Evolutionary conservation across 92 coral and sea anemone genomes (phyloP), one percentile per base, ranked within the genome.

Genomic region (Paragorgia papillata): DNA sequence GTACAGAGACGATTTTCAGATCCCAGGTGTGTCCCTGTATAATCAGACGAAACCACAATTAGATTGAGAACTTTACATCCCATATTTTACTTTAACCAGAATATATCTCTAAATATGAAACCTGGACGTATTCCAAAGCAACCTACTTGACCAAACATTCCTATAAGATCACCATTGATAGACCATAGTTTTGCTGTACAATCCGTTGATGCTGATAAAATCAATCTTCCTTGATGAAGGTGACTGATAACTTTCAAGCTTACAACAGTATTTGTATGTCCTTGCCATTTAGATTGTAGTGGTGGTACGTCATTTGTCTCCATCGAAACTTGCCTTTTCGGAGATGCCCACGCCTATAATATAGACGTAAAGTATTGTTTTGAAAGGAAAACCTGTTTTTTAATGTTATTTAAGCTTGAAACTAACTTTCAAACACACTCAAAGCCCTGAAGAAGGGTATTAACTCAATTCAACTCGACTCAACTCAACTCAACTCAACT

Each of bases 141-240:
- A 29, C 22, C 15, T 49, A 92, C 97, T 92, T 92, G 97, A 1
- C 96, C 97, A 76, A 92, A 92, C 96, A 92, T 90, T 78, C 97
- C 92, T 32, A 92, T 68, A 26, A 80, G 83, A 14, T 90, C 80
- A 18, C 89, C 97, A 20, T 88, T 71, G 35, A 83, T n/a, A 26
- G 93, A 88, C 97, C 97, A 92, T 51, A 92, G 76, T 68, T 92
- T 74, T 46, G 96, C 94, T 2, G 97, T 90, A 85, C 92, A 86
- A 88, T 92, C 97, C 48, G 78, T 60, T 30, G 97, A 92, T 13
- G 96, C 92, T 18, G 97, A 85, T 57, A 92, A 39, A 43, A 92
- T 77, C 67, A 87, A 84, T 41, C 48, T 24, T 61, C 80, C 80
- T 12, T 79, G 79, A 62, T 82, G 77, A 57, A 66, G 81, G 64